Base-by-base conservation (phyloP, 2,797 vertebrate genomes). In the Coranthus polyacanthus region DNA sequence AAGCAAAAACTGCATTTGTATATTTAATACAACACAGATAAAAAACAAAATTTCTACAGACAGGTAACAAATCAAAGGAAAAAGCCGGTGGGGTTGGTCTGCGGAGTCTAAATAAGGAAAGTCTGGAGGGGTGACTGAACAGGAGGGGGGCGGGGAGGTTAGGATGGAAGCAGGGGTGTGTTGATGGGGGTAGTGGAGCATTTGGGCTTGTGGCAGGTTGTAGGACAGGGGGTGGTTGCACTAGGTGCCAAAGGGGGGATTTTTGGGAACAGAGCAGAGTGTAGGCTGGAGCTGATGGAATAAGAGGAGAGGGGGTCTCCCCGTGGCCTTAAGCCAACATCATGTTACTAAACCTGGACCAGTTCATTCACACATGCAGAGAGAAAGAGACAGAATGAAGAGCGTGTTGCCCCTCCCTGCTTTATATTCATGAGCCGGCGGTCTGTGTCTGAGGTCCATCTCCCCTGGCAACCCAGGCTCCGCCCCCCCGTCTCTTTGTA, bases 401-500 rank as follows among this genome's bases (percentile, higher is more conserved):
- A 42, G 41, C 56, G 3, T 46, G 69, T 72, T 51, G 69, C 75
- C 66, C 86, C 84, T 81, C 72, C 66, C 79, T 43, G 62, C 72
- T 87, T 86, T 88, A 81, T 89, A 91, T 89, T 92, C 85, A 93
- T 89, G 78, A 88, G 75, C 79, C 70, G 64, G 55, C 68, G 12
- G 81, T 78, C 78, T 75, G 73, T 75, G 80, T 90, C 83, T 84
- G 82, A 84, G 69, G 83, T 69, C 64, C 59, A 47, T 89, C 63
- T 91, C 89, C 88, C 82, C 1, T 87, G 78, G 86, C 83, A 92
- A 90, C 90, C 22, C 52, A 72, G 73, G 57, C 77, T 64, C 88
- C 83, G 6, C 84, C 86, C 84, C 86, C 85, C 67, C 22, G 0
- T 77, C 68, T 86, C 81, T 86, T 88, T 88, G 82, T 79, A 76